Evolutionary conservation across 1,140 invertebrate genomes (phyloP).

Genomic region (Octopus sinensis): DNA sequence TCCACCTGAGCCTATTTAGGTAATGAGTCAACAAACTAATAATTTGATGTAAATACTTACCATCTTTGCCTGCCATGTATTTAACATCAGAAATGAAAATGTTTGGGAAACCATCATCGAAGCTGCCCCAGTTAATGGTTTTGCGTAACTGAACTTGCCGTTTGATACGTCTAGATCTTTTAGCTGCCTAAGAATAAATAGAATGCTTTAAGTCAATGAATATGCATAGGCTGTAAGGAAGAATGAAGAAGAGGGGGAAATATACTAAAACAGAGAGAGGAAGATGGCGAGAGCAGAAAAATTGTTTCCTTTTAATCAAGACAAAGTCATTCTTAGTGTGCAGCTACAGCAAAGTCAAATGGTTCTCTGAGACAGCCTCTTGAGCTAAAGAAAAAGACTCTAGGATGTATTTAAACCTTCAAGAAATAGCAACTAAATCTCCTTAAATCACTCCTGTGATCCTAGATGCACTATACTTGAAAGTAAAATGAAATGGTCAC

Average conservation of each 20-base stretch:
- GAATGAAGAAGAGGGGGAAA: not conserved
- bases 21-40: not conserved
- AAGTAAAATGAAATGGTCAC: no score
- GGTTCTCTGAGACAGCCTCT: no score
- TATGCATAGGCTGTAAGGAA: no score
- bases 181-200: not conserved
- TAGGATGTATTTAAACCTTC: no score
- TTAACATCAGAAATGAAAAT: constrained; percentile 57
- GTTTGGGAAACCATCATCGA: constrained; percentile 57
- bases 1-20: not conserved
- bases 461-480: no score
- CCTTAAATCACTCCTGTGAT: no score
- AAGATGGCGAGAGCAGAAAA: not conserved
- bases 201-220: not conserved
- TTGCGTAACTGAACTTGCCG: constrained; percentile 40
- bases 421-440: no score
- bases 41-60: constrained; percentile 27
- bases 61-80: constrained; percentile 55
- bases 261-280: constrained; percentile 16
- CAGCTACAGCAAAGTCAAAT: no score
- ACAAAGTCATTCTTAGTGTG: no score
- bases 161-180: not conserved
- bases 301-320: no score
- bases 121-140: constrained; percentile 50
- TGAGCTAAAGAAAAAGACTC: no score